Evolutionary conservation across 2,113 vertebrate species (phyloP).

Genomic region (Astatotilapia flaviijosephi): DNA sequence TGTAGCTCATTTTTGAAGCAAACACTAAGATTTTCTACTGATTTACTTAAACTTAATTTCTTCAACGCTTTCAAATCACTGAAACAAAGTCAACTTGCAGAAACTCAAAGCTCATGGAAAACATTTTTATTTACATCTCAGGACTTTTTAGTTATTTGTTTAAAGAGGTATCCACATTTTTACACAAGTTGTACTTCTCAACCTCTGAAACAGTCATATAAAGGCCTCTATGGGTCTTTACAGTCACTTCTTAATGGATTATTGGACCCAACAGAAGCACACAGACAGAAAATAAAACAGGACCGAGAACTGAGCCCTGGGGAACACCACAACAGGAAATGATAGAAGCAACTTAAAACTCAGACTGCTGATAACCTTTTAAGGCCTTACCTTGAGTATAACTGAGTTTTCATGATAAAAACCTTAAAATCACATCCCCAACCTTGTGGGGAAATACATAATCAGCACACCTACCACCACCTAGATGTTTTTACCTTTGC

Average conservation of each 20-base stretch:
- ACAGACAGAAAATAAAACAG: neutral
- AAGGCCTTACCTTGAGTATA: neutral
- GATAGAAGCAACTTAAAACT: neutral
- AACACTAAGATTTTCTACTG: neutral
- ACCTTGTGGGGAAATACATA: neutral
- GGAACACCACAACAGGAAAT: neutral
- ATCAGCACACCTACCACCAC: neutral
- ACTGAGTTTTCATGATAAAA: neutral
- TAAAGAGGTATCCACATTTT: neutral
- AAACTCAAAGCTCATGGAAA: neutral
- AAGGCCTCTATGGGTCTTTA: neutral
- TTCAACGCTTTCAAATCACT: neutral
- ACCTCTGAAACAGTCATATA: neutral
- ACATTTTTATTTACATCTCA: neutral
- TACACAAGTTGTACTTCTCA: neutral
- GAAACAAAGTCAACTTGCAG: neutral
- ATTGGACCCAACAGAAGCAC: neutral
- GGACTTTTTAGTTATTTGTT: neutral
- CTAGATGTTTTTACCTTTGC: constrained; percentile 67
- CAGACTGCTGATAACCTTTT: neutral
- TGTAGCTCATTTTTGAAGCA: neutral
- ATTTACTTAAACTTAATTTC: neutral
- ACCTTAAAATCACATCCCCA: neutral
- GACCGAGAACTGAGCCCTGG: neutral
- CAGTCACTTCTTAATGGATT: neutral